Conservation (phyloP, 2,113 vertebrate species). For the Corythornis vintsioides region DNA sequence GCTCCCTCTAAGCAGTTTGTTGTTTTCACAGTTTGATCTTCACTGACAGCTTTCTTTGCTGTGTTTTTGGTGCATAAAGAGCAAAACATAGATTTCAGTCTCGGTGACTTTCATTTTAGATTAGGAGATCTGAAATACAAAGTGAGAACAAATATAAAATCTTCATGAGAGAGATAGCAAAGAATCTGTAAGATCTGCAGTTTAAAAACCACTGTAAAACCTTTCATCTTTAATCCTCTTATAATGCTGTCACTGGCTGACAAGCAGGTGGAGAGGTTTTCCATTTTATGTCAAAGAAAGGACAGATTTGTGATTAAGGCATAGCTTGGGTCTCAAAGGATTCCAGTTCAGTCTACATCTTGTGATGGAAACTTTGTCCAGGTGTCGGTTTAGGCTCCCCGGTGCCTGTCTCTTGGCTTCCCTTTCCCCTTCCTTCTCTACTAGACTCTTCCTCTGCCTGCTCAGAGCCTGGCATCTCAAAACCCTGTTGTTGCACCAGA, state of each 20-base stretch:
- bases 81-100: constrained; percentile 41
- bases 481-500: neutral
- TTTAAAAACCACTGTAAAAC: constrained; percentile 47
- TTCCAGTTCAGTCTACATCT: constrained; percentile 11
- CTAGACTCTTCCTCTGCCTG: neutral
- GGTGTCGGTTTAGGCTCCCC: neutral
- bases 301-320: constrained; percentile 29
- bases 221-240: constrained; percentile 61
- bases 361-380: neutral
- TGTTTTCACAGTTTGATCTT: constrained; percentile 52
- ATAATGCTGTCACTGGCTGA: constrained; percentile 19
- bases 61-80: constrained; percentile 41
- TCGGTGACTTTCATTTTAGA: constrained; percentile 52
- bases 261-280: constrained; percentile 35
- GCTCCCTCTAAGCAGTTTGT: constrained; percentile 25
- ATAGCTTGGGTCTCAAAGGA: neutral
- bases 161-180: constrained; percentile 47
- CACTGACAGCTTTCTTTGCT: constrained; percentile 51
- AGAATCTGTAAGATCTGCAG: constrained; percentile 39
- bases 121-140: constrained; percentile 52
- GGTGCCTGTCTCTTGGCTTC: neutral
- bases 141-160: constrained; percentile 60
- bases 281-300: constrained; percentile 17
- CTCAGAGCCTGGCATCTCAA: neutral
- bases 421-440: neutral